phyloP scores from a whole-genome alignment of 1,140 invertebrate genomes.

The Philotrypesis tridentata region DNA sequence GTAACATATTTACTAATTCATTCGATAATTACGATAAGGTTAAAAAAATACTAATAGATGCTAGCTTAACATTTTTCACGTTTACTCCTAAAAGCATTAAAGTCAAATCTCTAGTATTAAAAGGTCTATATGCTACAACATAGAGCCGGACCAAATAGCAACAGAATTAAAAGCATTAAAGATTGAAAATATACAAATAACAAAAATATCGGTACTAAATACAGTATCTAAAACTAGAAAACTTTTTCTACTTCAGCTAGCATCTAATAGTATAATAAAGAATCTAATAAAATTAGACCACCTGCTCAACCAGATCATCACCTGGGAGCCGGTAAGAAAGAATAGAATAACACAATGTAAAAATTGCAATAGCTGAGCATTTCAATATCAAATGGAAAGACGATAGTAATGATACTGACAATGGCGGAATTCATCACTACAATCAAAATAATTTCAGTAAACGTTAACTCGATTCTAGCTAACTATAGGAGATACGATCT shows the following conservation, averaged over 20 bases:
- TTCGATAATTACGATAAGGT: neutral
- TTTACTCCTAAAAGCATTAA: neutral
- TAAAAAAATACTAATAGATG: neutral
- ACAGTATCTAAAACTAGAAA: neutral
- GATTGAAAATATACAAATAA: neutral
- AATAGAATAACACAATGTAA: slow-evolving; percentile 43
- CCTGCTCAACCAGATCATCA: slow-evolving; percentile 27
- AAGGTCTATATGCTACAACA: neutral
- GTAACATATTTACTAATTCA: no score
- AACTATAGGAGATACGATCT: slow-evolving; percentile 36
- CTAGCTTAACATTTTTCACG: neutral
- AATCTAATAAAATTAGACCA: slow-evolving; percentile 24
- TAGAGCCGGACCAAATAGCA: neutral
- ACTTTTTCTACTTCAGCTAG: neutral
- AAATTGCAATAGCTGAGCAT: slow-evolving; percentile 35
- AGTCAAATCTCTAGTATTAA: neutral
- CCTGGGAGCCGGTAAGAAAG: slow-evolving; percentile 44
- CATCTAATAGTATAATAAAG: neutral
- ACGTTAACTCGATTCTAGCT: slow-evolving; percentile 48
- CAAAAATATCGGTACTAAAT: neutral
- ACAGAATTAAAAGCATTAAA: neutral
- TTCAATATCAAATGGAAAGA: neutral
- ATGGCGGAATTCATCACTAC: no score
- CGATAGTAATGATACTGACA: slow-evolving; percentile 12
- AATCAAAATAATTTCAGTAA: slow-evolving; percentile 42